Percentiles rank a stretch among this genome's conserved stretches.
Conservation (phyloP, 2,888 invertebrate genomes). For the Limenitis camilla region DNA sequence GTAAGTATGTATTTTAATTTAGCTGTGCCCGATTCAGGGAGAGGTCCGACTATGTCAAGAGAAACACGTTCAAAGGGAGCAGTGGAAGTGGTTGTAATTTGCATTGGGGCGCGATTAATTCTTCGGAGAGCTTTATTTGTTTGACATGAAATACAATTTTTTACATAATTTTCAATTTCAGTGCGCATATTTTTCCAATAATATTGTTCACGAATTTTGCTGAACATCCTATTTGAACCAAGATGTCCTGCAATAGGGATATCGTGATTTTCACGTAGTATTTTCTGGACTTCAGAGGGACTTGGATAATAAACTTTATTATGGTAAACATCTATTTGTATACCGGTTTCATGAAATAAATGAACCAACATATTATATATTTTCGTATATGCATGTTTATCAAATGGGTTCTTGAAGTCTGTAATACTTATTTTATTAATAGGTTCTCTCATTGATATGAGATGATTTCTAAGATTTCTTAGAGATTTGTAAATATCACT, state of each 20-base stretch:
- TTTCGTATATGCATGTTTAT: constrained; percentile 14
- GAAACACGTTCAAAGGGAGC: constrained; percentile 3
- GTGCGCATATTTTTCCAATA: constrained; percentile 27
- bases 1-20: constrained; percentile 22
- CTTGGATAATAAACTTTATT: constrained; percentile 21
- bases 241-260: constrained; percentile 25
- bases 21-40: constrained; percentile 17
- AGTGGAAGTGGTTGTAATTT: constrained; percentile 10
- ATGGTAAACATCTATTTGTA: constrained; percentile 24
- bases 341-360: constrained; percentile 26
- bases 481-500: constrained; percentile 9
- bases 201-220: constrained; percentile 19
- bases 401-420: constrained; percentile 2
- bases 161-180: constrained; percentile 22
- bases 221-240: constrained; percentile 22
- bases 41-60: constrained; percentile 24
- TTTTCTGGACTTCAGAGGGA: constrained; percentile 22
- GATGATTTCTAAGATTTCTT: constrained; percentile 2
- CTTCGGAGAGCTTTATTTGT: constrained; percentile 12
- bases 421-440: neutral
- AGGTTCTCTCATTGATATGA: neutral
- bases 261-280: constrained; percentile 29
- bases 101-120: constrained; percentile 21
- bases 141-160: constrained; percentile 11
- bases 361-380: constrained; percentile 25